phyloP scores from a whole-genome alignment of 2,113 vertebrate genomes.

The Pithys albifrons region DNA sequence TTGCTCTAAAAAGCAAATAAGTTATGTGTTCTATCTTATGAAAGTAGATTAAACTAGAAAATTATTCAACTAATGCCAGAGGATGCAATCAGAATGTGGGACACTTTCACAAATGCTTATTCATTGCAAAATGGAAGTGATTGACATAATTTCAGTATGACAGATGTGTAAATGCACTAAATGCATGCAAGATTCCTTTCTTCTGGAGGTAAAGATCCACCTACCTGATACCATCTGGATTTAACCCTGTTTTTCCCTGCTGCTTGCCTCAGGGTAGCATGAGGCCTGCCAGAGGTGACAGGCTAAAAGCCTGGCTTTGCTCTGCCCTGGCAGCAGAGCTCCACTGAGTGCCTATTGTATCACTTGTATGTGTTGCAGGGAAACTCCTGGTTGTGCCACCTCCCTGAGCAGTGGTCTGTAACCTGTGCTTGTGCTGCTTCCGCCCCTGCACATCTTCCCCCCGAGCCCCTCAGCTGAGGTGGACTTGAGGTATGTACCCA shows the following conservation, averaged over 20 bases:
- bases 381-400: not conserved
- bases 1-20: not conserved
- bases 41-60: not conserved
- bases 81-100: not conserved
- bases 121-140: not conserved
- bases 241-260: not conserved
- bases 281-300: not conserved
- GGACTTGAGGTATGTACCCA: rapidly evolving
- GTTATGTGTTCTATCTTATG: not conserved
- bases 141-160: not conserved
- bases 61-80: not conserved
- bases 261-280: not conserved
- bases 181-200: not conserved
- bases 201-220: not conserved
- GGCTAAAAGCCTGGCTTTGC: not conserved
- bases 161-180: not conserved
- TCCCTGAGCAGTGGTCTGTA: rapidly evolving
- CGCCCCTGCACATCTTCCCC: not conserved
- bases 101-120: not conserved
- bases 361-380: rapidly evolving
- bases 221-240: not conserved
- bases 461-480: not conserved
- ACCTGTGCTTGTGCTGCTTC: not conserved
- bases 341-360: not conserved
- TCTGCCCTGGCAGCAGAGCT: not conserved